Evolutionary conservation across 2,797 vertebrate genomes (phyloP).

Genomic region (Crocodylus rhombifer): DNA sequence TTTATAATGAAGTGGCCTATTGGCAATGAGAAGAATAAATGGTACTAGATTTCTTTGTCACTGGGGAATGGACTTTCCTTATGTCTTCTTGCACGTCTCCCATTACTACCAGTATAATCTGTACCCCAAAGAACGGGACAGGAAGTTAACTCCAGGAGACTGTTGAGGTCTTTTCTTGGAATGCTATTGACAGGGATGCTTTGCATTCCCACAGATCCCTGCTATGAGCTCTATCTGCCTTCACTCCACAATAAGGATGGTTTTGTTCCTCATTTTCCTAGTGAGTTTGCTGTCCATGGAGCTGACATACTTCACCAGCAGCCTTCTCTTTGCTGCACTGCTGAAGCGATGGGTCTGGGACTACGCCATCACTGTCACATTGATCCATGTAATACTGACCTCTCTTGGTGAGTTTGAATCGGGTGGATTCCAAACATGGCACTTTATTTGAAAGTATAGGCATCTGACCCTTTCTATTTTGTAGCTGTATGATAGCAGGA

Average conservation of each 20-base stretch:
- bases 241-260: neutral
- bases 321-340: slow-evolving; percentile 82
- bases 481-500: neutral
- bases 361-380: slow-evolving; percentile 82
- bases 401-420: slow-evolving; percentile 75
- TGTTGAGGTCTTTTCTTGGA: neutral
- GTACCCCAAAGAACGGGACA: neutral
- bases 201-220: neutral
- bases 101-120: neutral
- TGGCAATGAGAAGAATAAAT: neutral
- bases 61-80: neutral
- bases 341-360: slow-evolving; percentile 84
- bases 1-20: neutral
- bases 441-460: neutral
- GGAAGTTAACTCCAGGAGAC: neutral
- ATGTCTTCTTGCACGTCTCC: neutral
- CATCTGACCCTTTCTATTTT: neutral
- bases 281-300: slow-evolving; percentile 85
- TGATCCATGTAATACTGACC: slow-evolving; percentile 81
- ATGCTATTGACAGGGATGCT: too few relatives aligned
- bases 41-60: neutral
- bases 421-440: neutral
- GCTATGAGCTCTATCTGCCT: neutral
- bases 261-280: slow-evolving; percentile 21
- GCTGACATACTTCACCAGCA: slow-evolving; percentile 84